Evolutionary conservation across 2,113 vertebrate species (phyloP).

Genomic region (Numida meleagris): DNA sequence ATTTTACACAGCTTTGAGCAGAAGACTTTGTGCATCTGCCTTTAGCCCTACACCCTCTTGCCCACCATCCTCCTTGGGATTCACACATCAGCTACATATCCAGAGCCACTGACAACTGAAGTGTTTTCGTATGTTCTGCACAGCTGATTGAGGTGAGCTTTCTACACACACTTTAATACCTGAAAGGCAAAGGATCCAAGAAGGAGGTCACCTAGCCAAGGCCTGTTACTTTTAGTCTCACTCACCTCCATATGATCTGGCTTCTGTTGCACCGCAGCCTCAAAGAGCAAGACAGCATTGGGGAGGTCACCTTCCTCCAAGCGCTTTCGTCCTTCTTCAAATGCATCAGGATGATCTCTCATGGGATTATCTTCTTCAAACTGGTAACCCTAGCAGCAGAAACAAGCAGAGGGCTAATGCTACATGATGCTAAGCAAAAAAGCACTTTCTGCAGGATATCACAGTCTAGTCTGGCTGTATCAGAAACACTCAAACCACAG

Average conservation of each 20-base stretch:
- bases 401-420: neutral
- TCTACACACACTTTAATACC: neutral
- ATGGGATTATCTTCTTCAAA: constrained; percentile 98
- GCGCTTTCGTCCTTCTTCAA: constrained; percentile 89
- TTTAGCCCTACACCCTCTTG: neutral
- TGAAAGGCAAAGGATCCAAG: neutral
- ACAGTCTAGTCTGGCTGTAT: neutral
- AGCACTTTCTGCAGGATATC: neutral
- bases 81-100: neutral
- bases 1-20: neutral
- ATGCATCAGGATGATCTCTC: constrained; percentile 88
- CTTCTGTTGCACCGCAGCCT: constrained; percentile 92
- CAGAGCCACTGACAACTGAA: neutral
- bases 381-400: constrained; percentile 87
- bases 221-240: neutral
- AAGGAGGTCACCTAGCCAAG: neutral
- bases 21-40: neutral
- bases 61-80: neutral
- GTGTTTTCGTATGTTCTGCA: neutral
- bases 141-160: neutral
- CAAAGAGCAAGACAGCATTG: constrained; percentile 93
- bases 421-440: neutral
- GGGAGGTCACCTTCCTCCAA: constrained; percentile 94
- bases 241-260: constrained; percentile 95
- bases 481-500: neutral